Evolutionary conservation across 1,140 invertebrate species (phyloP), one percentile per base, ranked within the genome.

Genomic region (Eufriesea mexicana): DNA sequence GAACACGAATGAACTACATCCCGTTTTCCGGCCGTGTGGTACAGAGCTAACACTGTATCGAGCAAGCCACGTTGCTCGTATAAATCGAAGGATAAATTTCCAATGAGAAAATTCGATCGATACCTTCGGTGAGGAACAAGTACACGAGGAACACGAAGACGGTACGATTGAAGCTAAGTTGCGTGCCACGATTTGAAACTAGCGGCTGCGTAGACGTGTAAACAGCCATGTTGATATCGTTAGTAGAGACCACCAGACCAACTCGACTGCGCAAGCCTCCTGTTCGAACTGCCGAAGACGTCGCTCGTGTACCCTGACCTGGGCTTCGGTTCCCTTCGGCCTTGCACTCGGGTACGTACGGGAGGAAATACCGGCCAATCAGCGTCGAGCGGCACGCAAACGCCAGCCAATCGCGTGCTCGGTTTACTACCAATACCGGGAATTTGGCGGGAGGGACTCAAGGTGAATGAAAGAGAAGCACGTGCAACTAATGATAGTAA

Each of bases 391-490:
- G 7, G 62, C 55, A 81, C 54, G 66, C 71, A 28, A 47, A 28
- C 59, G 64, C 7, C 72, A 57, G 49, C 88, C 88, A 89, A 89
- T 81, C 82, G 51, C 28, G 1, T 23, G n/a, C 12, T n/a, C 57
- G 35, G 70, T 76, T 83, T 78, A 66, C 75, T 42, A 80, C 35
- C 28, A 49, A 35, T 28, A 18, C n/a, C 59, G 75, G 42, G 71
- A 62, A 79, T 76, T 80, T 71, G 70, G 59, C 72, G 67, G 82
- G 83, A 83, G 82, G 77, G 72, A 78, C 76, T 86, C 79, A 72
- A 83, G 73, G 79, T 88, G 88, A 89, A 89, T 89, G 88, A 89
- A 86, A 86, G 79, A 64, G 64, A 81, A 86, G 84, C 88, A 89
- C 88, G 84, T 89, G 88, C 87, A 83, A 79, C 83, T 84, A 86